A percentile compares a stretch with the other conserved stretches of the same genome.
Conservation (phyloP, 2,113 vertebrate species). For the Tenebrosternarchus preto region DNA sequence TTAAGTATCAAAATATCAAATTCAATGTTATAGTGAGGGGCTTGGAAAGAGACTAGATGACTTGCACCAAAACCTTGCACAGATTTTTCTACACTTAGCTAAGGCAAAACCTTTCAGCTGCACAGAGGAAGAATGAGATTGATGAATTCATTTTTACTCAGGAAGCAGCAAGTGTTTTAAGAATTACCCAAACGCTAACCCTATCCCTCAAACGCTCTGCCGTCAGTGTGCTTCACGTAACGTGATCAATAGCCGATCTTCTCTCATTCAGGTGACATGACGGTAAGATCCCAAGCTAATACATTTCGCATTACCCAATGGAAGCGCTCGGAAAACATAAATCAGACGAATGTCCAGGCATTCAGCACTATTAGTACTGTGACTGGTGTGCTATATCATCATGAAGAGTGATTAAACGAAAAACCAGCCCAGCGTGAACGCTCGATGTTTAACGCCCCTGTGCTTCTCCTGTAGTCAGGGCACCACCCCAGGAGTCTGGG, state of each 20-base stretch:
- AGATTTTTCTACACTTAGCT: slow-evolving; percentile 2
- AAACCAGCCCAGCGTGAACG: background rate
- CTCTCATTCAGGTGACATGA: background rate
- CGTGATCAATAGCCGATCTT: background rate
- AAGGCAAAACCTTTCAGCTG: background rate
- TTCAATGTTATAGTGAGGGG: background rate
- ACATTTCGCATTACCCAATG: background rate
- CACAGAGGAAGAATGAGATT: background rate
- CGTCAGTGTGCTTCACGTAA: background rate
- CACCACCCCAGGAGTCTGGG: background rate
- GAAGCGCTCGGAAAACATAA: too few relatives aligned
- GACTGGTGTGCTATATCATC: slow-evolving; percentile 13
- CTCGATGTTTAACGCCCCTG: background rate
- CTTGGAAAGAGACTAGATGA: background rate
- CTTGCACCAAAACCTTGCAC: slow-evolving; percentile 1
- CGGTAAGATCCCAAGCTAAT: background rate
- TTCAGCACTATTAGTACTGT: background rate
- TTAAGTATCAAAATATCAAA: background rate
- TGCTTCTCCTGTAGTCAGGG: background rate
- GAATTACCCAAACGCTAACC: background rate
- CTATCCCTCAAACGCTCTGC: background rate
- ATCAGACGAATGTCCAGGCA: background rate
- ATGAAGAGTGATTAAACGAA: background rate
- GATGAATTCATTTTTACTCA: background rate
- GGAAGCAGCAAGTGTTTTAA: too few relatives aligned